Evolutionary conservation across 2,113 vertebrate genomes (phyloP).

Genomic region (Pelusios castaneus): DNA sequence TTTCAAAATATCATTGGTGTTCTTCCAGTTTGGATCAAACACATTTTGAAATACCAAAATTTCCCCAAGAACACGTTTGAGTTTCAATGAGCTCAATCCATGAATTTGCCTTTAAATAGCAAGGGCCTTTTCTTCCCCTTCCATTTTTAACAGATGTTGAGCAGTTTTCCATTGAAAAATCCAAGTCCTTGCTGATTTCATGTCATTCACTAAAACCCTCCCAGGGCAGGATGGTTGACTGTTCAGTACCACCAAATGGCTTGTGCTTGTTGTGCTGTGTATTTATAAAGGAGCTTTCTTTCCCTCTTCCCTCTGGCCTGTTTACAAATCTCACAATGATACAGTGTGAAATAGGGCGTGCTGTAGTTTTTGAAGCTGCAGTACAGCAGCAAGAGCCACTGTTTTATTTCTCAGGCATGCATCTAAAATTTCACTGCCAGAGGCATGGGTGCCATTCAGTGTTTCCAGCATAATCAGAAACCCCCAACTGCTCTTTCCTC

Average conservation of each 20-base stretch:
- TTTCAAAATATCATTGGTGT: neutral
- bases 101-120: neutral
- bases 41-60: neutral
- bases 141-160: neutral
- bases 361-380: neutral
- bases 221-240: neutral
- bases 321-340: neutral
- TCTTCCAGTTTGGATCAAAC: neutral
- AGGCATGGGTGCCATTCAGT: accelerated
- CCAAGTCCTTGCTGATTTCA: neutral
- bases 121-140: neutral
- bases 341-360: neutral
- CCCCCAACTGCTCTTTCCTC: neutral
- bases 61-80: neutral
- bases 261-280: neutral
- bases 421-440: too few species aligned
- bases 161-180: neutral
- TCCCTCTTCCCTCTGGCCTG: neutral
- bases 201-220: neutral
- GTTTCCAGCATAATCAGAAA: neutral
- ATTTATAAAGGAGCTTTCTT: neutral
- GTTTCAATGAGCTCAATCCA: neutral
- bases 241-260: neutral
- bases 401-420: neutral
- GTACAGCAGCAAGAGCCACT: neutral